Conservation (phyloP, 2,888 invertebrate species). For the Microdon myrmicae region DNA sequence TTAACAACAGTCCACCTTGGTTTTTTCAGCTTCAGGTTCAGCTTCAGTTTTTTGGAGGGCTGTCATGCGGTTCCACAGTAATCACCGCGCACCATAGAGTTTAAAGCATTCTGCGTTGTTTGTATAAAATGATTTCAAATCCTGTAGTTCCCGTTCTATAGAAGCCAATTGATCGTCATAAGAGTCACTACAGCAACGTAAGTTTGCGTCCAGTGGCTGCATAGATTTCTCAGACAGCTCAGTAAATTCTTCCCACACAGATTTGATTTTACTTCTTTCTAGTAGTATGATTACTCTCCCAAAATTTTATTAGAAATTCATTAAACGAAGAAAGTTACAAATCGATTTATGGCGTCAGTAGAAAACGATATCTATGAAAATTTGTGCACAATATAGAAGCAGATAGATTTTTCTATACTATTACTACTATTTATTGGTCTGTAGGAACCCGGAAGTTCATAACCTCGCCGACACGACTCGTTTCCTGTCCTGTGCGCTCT, state of each 20-base stretch:
- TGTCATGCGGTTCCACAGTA: constrained; percentile 79
- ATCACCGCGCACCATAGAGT: constrained; percentile 73
- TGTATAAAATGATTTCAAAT: constrained; percentile 73
- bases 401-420: too few relatives aligned
- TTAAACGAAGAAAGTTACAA: too few relatives aligned
- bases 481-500: too few relatives aligned
- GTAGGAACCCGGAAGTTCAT: too few relatives aligned
- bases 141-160: constrained; percentile 78
- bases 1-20: constrained; percentile 84
- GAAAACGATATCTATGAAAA: too few relatives aligned
- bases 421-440: too few relatives aligned
- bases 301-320: too few relatives aligned
- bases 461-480: too few relatives aligned
- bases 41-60: constrained; percentile 79
- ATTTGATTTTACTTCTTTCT: constrained; percentile 70
- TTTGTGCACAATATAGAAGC: too few relatives aligned
- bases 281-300: constrained; percentile 80
- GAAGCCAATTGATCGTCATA: constrained; percentile 83
- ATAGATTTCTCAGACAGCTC: too few relatives aligned
- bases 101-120: constrained; percentile 74
- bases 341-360: too few relatives aligned
- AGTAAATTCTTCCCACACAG: constrained; percentile 76
- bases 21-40: constrained; percentile 85
- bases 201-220: constrained; percentile 71
- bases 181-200: constrained; percentile 73